A percentile compares a stretch with the other conserved stretches of the same genome.
These are phyloP conservation scores for Antheraea pernyi DNA, from an alignment of 1,140 invertebrate genomes.

Conservation along the genomic window DNA sequence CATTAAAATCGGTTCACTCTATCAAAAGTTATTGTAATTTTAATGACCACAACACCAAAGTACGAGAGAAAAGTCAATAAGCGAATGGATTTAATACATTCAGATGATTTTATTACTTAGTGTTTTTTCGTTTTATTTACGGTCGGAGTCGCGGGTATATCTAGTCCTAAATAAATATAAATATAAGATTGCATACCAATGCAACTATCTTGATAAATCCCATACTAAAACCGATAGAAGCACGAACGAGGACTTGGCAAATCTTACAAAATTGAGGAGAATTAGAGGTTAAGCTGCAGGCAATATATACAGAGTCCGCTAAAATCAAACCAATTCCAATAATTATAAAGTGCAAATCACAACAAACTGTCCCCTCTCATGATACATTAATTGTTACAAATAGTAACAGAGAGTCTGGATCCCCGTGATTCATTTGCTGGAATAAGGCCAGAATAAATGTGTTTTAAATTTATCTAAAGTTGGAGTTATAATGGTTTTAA, in stretches of 20 bases:
- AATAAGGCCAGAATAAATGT: conserved; percentile 32
- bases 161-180: no score
- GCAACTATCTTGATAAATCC: no score
- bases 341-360: conserved; percentile 20
- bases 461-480: conserved; percentile 32
- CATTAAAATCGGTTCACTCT: no score
- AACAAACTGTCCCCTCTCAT: conserved; percentile 1
- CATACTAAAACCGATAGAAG: not conserved
- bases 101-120: no score
- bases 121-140: no score
- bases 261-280: conserved; percentile 17
- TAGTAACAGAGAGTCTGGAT: conserved; percentile 23
- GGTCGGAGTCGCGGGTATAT: no score
- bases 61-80: no score
- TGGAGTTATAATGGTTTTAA: conserved; percentile 17
- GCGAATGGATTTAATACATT: no score
- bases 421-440: conserved; percentile 34
- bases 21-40: no score
- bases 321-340: conserved; percentile 6
- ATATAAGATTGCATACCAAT: not conserved
- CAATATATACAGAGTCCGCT: not conserved
- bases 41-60: no score
- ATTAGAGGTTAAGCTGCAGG: conserved; percentile 6
- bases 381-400: conserved; percentile 38
- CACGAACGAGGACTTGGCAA: conserved; percentile 10